phyloP scores from a whole-genome alignment of 2,888 invertebrate species.

The Fragum whitleyi region DNA sequence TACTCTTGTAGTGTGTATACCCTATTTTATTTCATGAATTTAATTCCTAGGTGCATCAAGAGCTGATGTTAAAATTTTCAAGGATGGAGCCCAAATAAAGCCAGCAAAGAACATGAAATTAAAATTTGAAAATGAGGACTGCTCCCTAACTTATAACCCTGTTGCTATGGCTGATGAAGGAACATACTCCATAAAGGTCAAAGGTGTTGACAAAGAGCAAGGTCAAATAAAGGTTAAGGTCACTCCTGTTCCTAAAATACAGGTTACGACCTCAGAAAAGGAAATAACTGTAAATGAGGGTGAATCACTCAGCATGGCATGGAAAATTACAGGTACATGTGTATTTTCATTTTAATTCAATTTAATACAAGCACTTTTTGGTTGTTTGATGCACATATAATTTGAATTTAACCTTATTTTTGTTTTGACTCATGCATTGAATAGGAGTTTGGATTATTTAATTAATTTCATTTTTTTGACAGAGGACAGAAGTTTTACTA shows the following conservation, averaged over 20 bases:
- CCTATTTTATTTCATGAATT: background rate
- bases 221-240: conserved; percentile 20
- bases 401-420: too few species aligned
- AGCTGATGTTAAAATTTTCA: background rate
- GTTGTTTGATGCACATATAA: too few species aligned
- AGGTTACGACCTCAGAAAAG: background rate
- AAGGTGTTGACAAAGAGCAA: background rate
- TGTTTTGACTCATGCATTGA: too few species aligned
- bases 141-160: background rate
- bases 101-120: conserved; percentile 10
- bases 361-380: too few species aligned
- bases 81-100: conserved; percentile 5
- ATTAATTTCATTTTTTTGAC: too few species aligned
- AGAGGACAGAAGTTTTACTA: too few species aligned
- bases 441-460: too few species aligned
- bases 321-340: conserved; percentile 25
- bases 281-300: conserved; percentile 23
- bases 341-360: background rate
- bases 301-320: conserved; percentile 28
- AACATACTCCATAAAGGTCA: background rate
- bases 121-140: conserved; percentile 3
- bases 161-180: background rate
- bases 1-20: too few species aligned
- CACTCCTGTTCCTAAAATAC: background rate
- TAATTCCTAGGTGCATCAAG: background rate